Evolutionary conservation across 2,113 vertebrate species (phyloP).

Genomic region (Neoarius graeffei): DNA sequence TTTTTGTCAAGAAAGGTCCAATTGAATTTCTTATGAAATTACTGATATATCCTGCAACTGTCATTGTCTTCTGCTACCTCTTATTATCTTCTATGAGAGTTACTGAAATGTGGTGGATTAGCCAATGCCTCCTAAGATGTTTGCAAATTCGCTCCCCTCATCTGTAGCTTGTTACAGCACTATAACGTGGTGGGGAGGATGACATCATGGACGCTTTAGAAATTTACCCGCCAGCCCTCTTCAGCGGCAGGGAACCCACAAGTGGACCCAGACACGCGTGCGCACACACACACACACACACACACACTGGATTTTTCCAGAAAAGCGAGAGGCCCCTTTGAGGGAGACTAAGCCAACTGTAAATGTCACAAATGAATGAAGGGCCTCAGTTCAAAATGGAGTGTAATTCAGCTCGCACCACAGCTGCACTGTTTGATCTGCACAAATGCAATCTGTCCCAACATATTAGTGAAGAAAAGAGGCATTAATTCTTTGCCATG

Average conservation of each 20-base stretch:
- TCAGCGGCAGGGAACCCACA: conserved; percentile 75
- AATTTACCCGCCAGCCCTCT: conserved; percentile 67
- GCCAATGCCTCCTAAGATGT: not conserved
- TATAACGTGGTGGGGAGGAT: conserved; percentile 60
- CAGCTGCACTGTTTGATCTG: conserved; percentile 68
- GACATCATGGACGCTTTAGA: conserved; percentile 74
- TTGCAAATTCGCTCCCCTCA: conserved; percentile 49
- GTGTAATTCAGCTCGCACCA: conserved; percentile 66
- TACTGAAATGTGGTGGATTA: conserved; percentile 1
- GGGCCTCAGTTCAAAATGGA: conserved; percentile 73
- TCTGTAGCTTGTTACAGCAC: conserved; percentile 73
- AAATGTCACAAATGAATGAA: conserved; percentile 81
- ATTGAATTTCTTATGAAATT: not conserved
- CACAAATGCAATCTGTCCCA: conserved; percentile 61
- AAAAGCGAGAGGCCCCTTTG: conserved; percentile 71
- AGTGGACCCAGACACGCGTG: conserved; percentile 71
- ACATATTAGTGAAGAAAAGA: conserved; percentile 54
- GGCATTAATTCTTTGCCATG: conserved; percentile 58
- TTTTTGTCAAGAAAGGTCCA: not conserved
- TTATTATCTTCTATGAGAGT: not conserved
- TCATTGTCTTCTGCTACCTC: not conserved
- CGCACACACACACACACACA: conserved; percentile 51
- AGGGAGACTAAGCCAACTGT: conserved; percentile 68
- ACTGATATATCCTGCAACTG: not conserved
- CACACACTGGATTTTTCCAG: conserved; percentile 71